These are phyloP conservation scores for Phaedon cochleariae DNA, from an alignment of 2,888 invertebrate species.

Conservation along the genomic window DNA sequence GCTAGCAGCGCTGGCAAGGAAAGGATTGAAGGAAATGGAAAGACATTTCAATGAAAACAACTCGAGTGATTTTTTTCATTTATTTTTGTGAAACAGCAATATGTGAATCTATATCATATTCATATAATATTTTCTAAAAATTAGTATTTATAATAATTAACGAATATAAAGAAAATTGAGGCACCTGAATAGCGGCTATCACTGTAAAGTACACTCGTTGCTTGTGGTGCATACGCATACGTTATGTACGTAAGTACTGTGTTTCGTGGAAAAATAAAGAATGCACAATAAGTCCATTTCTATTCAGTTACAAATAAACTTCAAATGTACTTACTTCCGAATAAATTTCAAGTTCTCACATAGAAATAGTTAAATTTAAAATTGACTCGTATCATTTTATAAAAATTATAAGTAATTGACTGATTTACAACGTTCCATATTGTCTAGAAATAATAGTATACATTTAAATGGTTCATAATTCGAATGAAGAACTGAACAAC, in stretches of 20 bases:
- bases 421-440: constrained; percentile 45
- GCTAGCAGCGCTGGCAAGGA: not conserved
- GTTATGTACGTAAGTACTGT: constrained; percentile 51
- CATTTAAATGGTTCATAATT: constrained; percentile 36
- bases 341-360: not conserved
- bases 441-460: constrained; percentile 42
- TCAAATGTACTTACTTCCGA: constrained; percentile 29
- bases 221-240: constrained; percentile 49
- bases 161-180: constrained; percentile 60
- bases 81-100: constrained; percentile 63
- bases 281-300: constrained; percentile 44
- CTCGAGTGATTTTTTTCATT: constrained; percentile 49
- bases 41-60: constrained; percentile 24
- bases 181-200: constrained; percentile 61
- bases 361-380: constrained; percentile 17
- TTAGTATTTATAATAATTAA: constrained; percentile 59
- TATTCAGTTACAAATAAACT: constrained; percentile 25
- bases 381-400: constrained; percentile 38
- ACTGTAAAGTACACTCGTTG: constrained; percentile 56
- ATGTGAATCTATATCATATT: constrained; percentile 60
- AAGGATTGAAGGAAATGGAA: rapidly evolving
- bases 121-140: constrained; percentile 61
- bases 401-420: constrained; percentile 49
- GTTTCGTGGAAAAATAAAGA: constrained; percentile 42
- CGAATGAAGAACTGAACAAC: constrained; percentile 28